Evolutionary conservation across 2,113 vertebrate species (phyloP), one percentile per base, ranked within the genome.

Genomic region (Zosterops japonicus): DNA sequence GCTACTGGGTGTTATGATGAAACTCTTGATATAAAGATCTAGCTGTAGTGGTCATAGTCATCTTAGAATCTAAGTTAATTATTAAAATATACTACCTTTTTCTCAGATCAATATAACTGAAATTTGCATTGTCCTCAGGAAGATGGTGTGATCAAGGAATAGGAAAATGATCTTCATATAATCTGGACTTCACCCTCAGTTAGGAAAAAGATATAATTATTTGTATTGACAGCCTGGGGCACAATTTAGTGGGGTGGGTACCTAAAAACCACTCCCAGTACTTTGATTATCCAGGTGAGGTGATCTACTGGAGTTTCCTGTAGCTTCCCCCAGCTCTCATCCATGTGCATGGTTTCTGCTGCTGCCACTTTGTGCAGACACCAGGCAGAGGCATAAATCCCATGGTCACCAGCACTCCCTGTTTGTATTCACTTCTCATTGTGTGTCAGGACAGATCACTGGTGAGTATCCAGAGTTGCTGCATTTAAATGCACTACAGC

Each of bases 381-480:
- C 1, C 13, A 70, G 39, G 27, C n/a, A 81, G 46, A 53, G 36
- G 21, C 5, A 27, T 35, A 0, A 0, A 42, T 20, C 11, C 47
- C 56, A 10, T 8, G 17, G 39, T 14, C 17, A 14, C 12, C 41
- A 42, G 7, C 16, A 75, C 42, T 69, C n/a, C 10, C 5, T 42
- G 6, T 29, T 14, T 56, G 3, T 8, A 36, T 57, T 50, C 33
- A 23, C 18, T 65, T 46, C 33, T 46, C 20, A 12, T 12, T 25
- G 8, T 60, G 9, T 14, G n/a, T 41, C 57, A 65, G 42, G 14
- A 70, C 8, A 65, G 69, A 63, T 6, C 33, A 28, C 31, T 18
- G 9, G 8, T 57, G 39, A 52, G 15, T 31, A 56, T 41, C 71
- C 53, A 8, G 4, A 87, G 42, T 21, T 39, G 23, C 23, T 84